Evolutionary conservation across 1,140 invertebrate species (phyloP).

Genomic region (Drosophila bocqueti): DNA sequence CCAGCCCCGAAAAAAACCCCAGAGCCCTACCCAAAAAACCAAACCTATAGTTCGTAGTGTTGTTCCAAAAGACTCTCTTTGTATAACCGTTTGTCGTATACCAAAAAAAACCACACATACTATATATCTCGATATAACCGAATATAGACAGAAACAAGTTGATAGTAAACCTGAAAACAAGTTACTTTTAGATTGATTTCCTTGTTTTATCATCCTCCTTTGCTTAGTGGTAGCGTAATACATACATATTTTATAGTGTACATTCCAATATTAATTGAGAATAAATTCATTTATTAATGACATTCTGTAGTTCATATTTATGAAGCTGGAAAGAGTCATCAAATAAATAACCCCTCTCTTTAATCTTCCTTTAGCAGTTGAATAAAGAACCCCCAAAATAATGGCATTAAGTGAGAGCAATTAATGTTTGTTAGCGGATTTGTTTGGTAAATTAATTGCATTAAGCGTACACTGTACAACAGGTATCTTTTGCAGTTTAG

Average conservation of each 20-base stretch:
- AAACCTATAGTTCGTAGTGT: constrained; percentile 60
- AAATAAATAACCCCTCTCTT: constrained; percentile 58
- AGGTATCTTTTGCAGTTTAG: constrained; percentile 43
- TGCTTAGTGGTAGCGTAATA: constrained; percentile 40
- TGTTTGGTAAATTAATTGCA: constrained; percentile 67
- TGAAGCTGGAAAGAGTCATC: constrained; percentile 48
- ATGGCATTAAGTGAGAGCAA: constrained; percentile 31
- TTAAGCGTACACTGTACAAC: constrained; percentile 36
- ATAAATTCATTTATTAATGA: constrained; percentile 56
- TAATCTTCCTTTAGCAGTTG: constrained; percentile 66
- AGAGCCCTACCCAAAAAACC: constrained; percentile 9
- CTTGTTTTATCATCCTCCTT: constrained; percentile 22
- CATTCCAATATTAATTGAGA: constrained; percentile 44
- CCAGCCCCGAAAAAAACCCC: constrained; percentile 1
- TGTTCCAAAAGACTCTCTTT: constrained; percentile 51
- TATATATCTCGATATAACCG: constrained; percentile 52
- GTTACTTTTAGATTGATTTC: constrained; percentile 28
- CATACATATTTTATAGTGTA: constrained; percentile 38
- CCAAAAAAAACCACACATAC: constrained; percentile 52
- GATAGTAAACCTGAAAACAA: constrained; percentile 43
- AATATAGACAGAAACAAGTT: constrained; percentile 38
- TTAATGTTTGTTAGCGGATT: constrained; percentile 56
- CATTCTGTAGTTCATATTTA: constrained; percentile 55
- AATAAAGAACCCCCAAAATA: constrained; percentile 33
- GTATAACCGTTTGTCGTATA: constrained; percentile 62